Base-by-base conservation (phyloP, 2,888 invertebrate genomes). In the Conistra vaccinii region DNA sequence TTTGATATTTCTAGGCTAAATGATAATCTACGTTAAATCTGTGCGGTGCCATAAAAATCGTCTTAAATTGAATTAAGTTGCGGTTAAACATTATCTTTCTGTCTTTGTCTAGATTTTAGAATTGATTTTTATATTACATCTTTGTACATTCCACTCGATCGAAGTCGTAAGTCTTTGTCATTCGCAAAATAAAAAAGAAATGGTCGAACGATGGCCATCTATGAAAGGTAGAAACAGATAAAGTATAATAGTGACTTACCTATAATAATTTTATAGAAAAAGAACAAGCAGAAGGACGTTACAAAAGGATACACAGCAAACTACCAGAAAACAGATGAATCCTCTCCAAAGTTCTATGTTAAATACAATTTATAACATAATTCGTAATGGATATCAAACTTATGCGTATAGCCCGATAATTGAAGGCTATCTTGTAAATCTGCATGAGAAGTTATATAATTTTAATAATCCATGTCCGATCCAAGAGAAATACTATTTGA, bases 401-500 rank as follows among this genome's bases (percentile, higher is more conserved):
- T 58, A 72, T 58, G 29, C 48, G 66, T 67, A 42, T 51, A 80
- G 67, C 29, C 12, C 20, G 48, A 62, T 80, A 67, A 77, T 73
- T 78, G 78, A 69, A 73, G 69, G 72, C 23, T 67, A 75, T 57
- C 69, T 63, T 62, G 58, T 78, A 65, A 78, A 78, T 74, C 35
- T 78, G 53, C 79, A 79, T 78, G 35, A 74, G 60, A n/a, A 76
- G 65, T 76, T 76, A 80, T 71, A 71, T 80, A 1, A 80, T 70
- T 80, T 29, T 58, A 80, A 68, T 70, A 55, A n/a, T 57, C 66
- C 57, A 48, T 67, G 61, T 35, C 66, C 23, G 29, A 63, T 67
- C 57, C 26, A 29, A 63, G 79, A 65, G 58, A 74, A 63, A 55
- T 45, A 61, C 29, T n/a, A 53, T 72, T 72, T 9, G n/a, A 17